Evolutionary conservation across 2,113 vertebrate species (phyloP), one percentile per base, ranked within the genome.

Genomic region (Psittacara wagleri): DNA sequence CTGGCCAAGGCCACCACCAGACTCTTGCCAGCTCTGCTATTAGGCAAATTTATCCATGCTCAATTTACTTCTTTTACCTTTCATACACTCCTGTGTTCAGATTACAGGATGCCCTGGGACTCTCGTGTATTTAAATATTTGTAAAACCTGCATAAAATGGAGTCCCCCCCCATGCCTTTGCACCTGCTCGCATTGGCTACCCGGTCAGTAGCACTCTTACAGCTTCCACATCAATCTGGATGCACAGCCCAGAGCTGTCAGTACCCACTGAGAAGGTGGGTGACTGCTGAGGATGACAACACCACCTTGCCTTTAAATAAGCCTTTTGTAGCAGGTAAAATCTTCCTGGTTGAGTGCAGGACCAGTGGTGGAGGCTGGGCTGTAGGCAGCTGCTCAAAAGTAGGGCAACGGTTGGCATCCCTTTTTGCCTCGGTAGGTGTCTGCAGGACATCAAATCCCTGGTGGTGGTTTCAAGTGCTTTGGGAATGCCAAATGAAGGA

Each of bases 171-270:
- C 10, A 4, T 0, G 0, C 11, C 25, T 68, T 74, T 49, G 68
- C 46, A 33, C 39, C n/a, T 66, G 25, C n/a, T 55, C 24, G 41
- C 78, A 39, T 44, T 23, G 37, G 52, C 48, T 46, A 18, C 31
- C 35, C 14, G 10, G 33, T 11, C 59, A 68, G 41, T 13, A 77
- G 66, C 41, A 19, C n/a, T 48, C 46, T 35, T 54, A 17, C 4
- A 27, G 55, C 41, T 78, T 77, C 86, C 31, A 31, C 33, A 29
- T 48, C 23, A 18, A 8, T 19, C 35, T 37, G n/a, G 12, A 10
- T 6, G 22, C 28, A 28, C 10, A 43, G 11, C 17, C 33, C 0
- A 0, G 43, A n/a, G 28, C 55, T 85, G 33, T 33, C 1, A 2
- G 43, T 6, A 22, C 46, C 28, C 66, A 37, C 17, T 0, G 0